A percentile compares a stretch with the other conserved stretches of the same genome.
phyloP scores from a whole-genome alignment of 2,113 vertebrate genomes.

The Theristicus caerulescens region DNA sequence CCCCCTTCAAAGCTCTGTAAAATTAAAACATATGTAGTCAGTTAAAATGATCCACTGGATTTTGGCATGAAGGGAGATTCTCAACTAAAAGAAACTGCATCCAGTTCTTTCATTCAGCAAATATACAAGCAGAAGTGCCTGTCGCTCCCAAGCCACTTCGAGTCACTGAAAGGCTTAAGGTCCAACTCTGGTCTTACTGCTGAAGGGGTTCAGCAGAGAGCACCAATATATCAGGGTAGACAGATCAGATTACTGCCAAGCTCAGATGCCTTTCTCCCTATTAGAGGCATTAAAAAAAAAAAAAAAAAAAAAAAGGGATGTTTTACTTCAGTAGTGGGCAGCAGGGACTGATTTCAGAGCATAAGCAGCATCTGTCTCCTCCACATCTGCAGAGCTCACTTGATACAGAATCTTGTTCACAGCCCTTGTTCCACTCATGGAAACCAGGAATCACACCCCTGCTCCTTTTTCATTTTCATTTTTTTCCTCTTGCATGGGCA shows the following conservation, averaged over 20 bases:
- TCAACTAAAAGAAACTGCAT: constrained; percentile 35
- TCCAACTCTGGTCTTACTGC: background rate
- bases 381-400: background rate
- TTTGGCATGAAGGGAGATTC: constrained; percentile 37
- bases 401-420: background rate
- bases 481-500: background rate
- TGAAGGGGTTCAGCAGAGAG: constrained; percentile 12
- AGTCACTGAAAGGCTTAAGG: background rate
- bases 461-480: background rate
- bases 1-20: background rate
- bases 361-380: background rate
- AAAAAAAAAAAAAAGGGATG: background rate
- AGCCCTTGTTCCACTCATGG: background rate
- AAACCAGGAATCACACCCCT: background rate
- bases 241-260: background rate
- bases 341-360: background rate
- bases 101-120: constrained; percentile 59
- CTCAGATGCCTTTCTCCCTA: background rate
- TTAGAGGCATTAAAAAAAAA: background rate
- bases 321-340: background rate
- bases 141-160: background rate
- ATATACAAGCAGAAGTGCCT: constrained; percentile 70
- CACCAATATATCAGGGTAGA: background rate
- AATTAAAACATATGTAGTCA: background rate
- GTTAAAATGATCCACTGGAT: background rate